Evolutionary conservation across 2,113 vertebrate genomes (phyloP).

Genomic region (Bubo blakistoni): DNA sequence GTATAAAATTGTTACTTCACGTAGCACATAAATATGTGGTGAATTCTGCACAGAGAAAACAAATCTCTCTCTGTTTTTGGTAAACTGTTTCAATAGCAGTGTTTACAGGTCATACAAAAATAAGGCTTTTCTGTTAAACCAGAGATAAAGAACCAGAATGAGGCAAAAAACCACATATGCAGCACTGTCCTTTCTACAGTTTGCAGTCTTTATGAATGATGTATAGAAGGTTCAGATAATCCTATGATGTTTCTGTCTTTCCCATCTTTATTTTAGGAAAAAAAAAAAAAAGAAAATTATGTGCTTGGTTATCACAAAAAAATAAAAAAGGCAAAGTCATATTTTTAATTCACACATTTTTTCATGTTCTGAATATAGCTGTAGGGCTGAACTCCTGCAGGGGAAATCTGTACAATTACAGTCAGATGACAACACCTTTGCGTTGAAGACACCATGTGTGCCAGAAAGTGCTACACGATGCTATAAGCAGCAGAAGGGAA

Average conservation of each 20-base stretch:
- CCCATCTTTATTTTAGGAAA: background rate
- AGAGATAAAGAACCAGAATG: background rate
- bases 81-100: background rate
- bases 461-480: background rate
- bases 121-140: background rate
- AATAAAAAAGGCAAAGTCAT: background rate
- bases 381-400: background rate
- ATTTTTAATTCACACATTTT: constrained; percentile 1
- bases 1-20: background rate
- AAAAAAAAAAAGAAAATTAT: background rate
- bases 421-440: background rate
- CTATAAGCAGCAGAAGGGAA: background rate
- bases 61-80: background rate
- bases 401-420: background rate
- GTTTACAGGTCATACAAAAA: background rate
- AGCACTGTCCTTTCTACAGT: background rate
- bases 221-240: background rate
- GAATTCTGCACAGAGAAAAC: background rate
- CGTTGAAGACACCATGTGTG: background rate
- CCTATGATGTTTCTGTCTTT: background rate
- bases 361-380: background rate
- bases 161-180: background rate
- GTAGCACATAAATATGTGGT: background rate
- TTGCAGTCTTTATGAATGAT: background rate
- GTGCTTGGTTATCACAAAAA: background rate